Percentiles rank a stretch among this genome's conserved stretches.
Evolutionary conservation across 35 echinoderm and acorn worm genomes (phyloP).

Genomic region (Strongylocentrotus purpuratus): DNA sequence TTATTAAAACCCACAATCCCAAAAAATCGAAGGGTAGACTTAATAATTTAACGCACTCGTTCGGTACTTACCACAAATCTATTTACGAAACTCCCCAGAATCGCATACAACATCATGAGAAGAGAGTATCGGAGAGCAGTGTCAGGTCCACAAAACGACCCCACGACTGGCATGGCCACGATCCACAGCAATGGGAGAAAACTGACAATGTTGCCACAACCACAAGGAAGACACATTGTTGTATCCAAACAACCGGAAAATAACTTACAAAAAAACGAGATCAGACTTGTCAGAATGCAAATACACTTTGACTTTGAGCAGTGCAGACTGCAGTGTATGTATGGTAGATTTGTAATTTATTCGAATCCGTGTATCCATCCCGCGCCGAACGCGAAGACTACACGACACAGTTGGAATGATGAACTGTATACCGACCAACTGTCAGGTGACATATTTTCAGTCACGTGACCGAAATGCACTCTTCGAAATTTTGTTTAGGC

Average conservation of each 20-base stretch:
- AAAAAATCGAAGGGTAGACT: too few species aligned
- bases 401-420: too few species aligned
- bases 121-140: constrained; percentile 83
- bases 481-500: too few species aligned
- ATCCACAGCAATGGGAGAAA: constrained; percentile 69
- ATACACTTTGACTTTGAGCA: too few species aligned
- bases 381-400: too few species aligned
- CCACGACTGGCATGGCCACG: constrained; percentile 77
- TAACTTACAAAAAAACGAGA: too few species aligned
- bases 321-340: too few species aligned
- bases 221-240: not conserved
- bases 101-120: constrained; percentile 77
- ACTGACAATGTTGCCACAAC: not conserved
- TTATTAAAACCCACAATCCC: too few species aligned
- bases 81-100: constrained; percentile 57
- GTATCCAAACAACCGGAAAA: not conserved
- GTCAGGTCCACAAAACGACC: constrained; percentile 87
- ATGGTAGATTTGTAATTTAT: too few species aligned
- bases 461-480: not conserved
- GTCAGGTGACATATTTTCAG: not conserved
- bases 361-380: too few species aligned
- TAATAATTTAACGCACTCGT: too few species aligned
- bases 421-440: not conserved
- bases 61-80: constrained; percentile 64
- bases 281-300: too few species aligned